A percentile compares a stretch with the other conserved stretches of the same genome.
Conservation (phyloP, 1,140 invertebrate species). For the Eulimnadia texana region DNA sequence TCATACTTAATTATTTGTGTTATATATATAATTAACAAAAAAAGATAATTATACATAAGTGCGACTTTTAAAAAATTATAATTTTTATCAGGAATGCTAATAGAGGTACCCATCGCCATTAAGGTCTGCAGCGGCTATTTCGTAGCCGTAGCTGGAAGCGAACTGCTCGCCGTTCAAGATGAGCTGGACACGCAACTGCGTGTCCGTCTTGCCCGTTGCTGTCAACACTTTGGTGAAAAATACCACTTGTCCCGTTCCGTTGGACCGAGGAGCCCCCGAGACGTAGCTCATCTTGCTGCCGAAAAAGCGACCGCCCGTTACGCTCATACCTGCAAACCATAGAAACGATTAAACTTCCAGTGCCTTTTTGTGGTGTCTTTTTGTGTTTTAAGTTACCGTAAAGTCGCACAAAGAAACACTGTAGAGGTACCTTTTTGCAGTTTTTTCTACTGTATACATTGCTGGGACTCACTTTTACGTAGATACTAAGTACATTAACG, state of each 20-base stretch:
- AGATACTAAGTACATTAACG: no score
- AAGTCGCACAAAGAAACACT: no score
- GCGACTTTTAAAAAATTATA: no score
- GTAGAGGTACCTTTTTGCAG: no score
- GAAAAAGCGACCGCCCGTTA: slow-evolving; percentile 65
- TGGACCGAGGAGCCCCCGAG: slow-evolving; percentile 64
- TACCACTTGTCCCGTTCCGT: slow-evolving; percentile 70
- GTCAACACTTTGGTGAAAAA: slow-evolving; percentile 47
- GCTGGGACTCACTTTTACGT: no score
- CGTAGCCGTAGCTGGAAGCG: slow-evolving; percentile 77
- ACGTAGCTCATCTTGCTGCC: slow-evolving; percentile 49
- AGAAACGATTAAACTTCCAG: not conserved
- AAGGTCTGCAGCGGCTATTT: slow-evolving; percentile 63
- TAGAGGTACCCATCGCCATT: slow-evolving; percentile 61
- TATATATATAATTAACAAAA: no score
- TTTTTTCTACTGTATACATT: no score
- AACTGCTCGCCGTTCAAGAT: slow-evolving; percentile 68
- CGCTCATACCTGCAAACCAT: slow-evolving; percentile 56
- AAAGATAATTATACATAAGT: no score
- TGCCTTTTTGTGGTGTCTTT: not conserved
- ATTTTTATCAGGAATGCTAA: no score
- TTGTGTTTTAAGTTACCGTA: no score
- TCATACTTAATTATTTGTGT: no score
- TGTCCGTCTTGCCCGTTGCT: slow-evolving; percentile 16
- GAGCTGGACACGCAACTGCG: slow-evolving; percentile 40